Base-by-base conservation (phyloP, 1,140 invertebrate genomes). In the Eupristina koningsbergeri region DNA sequence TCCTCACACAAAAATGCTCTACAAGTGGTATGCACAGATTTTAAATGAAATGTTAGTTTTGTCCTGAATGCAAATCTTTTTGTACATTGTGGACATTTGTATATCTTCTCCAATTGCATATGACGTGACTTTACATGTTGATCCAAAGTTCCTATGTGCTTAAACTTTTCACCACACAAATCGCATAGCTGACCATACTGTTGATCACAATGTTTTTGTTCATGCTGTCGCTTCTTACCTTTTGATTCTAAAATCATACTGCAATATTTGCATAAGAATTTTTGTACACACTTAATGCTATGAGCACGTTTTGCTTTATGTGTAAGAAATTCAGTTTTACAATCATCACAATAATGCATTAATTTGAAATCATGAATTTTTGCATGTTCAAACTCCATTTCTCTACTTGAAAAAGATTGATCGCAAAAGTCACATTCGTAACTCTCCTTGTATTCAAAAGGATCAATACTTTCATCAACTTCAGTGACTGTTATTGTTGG, bases 51-150 rank as follows among this genome's bases (percentile, higher is more conserved):
- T 9, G 89, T 93, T 34, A 93, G 74, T 82, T 93, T 93, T 31
- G 92, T 91, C 45, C 92, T 92, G n/a, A 93, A 91, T 0, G 92
- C 91, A 87, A 93, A 93, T 79, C 91, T 92, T 63, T 93, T 93
- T 9, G 91, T 89, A 79, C 92, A 93, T 26, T 92, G 92, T 0
- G 92, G 90, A 80, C 92, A 93, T 58, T 92, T 89, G 86, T 89
- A 91, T 69, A 91, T 90, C 41, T 93, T 93, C 45, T 92, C 91
- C 87, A 91, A 89, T 31, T 87, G 89, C 89, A 92, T 92, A 41
- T 93, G 92, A 45, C 90, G 88, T 0, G 90, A 90, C 64, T 92
- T 92, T 6, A 92, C 85, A 22, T 93, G 92, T 47, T 93, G 92
- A 83, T 93, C 91, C 17, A 93, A 80, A 0, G 92, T 93, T 5